Evolutionary conservation across 2,888 invertebrate genomes (phyloP), one percentile per base, ranked within the genome.

Genomic region (Tineola bisselliella): DNA sequence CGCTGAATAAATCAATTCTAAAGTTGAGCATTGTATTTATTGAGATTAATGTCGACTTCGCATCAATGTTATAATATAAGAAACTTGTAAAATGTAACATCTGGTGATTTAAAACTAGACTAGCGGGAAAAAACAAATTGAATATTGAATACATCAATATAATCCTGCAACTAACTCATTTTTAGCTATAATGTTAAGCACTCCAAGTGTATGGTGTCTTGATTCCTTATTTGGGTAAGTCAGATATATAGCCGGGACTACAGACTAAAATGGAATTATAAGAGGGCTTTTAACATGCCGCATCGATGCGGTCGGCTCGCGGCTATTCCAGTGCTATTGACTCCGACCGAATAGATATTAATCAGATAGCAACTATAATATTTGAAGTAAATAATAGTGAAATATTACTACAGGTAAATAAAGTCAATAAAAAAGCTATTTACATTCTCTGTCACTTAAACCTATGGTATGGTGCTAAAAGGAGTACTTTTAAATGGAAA

Each of bases 211-310:
- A 8, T 38, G n/a, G 38, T 10, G 48, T 18, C 70, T 66, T 62
- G 69, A 67, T 69, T 66, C 76, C 76, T 63, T 77, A 71, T 72
- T 68, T 65, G 76, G 77, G 61, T 18, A 18, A 56, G 56, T 30
- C 56, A 25, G 25, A 56, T 15, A 56, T 30, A 54, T 54, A 48
- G 1, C 19, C 25, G 56, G 30, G 19, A 19, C 19, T 71, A 65
- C 62, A 63, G 64, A 76, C 76, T 73, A 71, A 81, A 75, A 81
- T 72, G 79, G 81, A 69, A 68, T 64, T 54, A 38, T n/a, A 66
- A 69, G 69, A 71, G 68, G 67, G 68, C 70, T 74, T 70, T 71
- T 78, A 82, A 79, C 77, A 77, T 81, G 56, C 56, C 56, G 56
- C 56, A 56, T 56, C 11, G 25, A 25, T 19, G 19, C 25, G n/a